Base-by-base conservation (phyloP, 2,797 vertebrate species). In the Podargus strigoides region DNA sequence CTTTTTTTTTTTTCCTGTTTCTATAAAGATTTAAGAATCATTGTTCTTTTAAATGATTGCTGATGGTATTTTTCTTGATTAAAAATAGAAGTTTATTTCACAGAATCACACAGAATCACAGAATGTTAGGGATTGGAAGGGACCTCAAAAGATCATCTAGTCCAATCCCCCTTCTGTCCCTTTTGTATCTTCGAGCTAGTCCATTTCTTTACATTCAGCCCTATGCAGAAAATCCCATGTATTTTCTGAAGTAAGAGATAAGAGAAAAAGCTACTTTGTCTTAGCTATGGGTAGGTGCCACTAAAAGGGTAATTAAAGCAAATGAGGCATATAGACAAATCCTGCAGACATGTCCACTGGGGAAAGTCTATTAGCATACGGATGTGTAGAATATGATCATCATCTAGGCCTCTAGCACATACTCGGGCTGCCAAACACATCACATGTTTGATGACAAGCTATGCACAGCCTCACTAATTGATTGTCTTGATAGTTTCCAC, bases 261-360 rank as follows among this genome's bases (percentile, higher is more conserved):
- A 2, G 8, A 59, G 32, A 41, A 72, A 76, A 63, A 90, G 47
- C 70, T 41, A 56, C 24, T 60, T 66, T 27, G n/a, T 67, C 44
- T 72, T 52, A 47, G 63, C 53, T 67, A 67, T 49, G 53, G 44
- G 26, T 53, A 84, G 39, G 32, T 80, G 63, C 52, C 69, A 92
- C 84, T 80, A 90, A 75, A 89, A 80, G 34, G 39, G 34, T 90
- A 90, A 84, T 79, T 72, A 84, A 84, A 90, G 39, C 49, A 92
- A 90, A 76, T 63, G 74, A 92, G 53, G 87, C 83, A 84, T 72
- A 80, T 30, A 72, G 34, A 28, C 58, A 76, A 90, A 92, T 34
- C 68, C 53, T 75, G n/a, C 27, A 69, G 52, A 62, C 58, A 19
- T 14, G 56, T 79, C 82, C 73, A 52, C 20, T 37, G 74, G 74